Conservation (phyloP, 2,888 invertebrate species). For the Aleiodes alternator region DNA sequence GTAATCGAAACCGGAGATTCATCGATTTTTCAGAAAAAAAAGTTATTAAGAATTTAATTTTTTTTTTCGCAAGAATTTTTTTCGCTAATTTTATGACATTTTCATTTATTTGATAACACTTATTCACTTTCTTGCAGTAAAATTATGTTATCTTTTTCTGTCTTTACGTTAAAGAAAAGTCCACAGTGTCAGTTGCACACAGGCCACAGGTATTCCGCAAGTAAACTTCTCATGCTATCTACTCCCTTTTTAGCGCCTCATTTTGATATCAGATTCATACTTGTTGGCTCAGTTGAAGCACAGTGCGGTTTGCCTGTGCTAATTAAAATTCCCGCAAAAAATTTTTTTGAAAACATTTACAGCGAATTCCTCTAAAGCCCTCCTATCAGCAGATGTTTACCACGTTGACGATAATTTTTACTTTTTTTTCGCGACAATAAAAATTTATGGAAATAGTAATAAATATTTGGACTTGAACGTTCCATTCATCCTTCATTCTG, state of each 20-base stretch:
- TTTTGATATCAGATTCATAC: slow-evolving; percentile 40
- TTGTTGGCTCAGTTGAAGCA: slow-evolving; percentile 7
- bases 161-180: slow-evolving; percentile 5
- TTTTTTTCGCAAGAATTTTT: too few species aligned
- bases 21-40: too few species aligned
- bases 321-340: slow-evolving; percentile 18
- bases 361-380: background rate
- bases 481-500: background rate
- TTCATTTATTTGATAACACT: too few species aligned
- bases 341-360: background rate
- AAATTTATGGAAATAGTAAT: too few species aligned
- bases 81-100: too few species aligned
- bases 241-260: background rate
- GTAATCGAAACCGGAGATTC: background rate
- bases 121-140: background rate
- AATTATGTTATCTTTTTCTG: slow-evolving; percentile 29
- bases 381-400: background rate
- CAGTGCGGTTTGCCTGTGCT: background rate
- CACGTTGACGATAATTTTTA: too few species aligned
- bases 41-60: too few species aligned
- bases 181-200: slow-evolving; percentile 32
- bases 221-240: slow-evolving; percentile 31
- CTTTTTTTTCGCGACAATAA: too few species aligned
- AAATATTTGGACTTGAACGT: background rate
- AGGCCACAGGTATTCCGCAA: slow-evolving; percentile 30